These are phyloP conservation scores for Reticulitermes speratus DNA, from an alignment of 1,140 invertebrate species.

Conservation along the genomic window DNA sequence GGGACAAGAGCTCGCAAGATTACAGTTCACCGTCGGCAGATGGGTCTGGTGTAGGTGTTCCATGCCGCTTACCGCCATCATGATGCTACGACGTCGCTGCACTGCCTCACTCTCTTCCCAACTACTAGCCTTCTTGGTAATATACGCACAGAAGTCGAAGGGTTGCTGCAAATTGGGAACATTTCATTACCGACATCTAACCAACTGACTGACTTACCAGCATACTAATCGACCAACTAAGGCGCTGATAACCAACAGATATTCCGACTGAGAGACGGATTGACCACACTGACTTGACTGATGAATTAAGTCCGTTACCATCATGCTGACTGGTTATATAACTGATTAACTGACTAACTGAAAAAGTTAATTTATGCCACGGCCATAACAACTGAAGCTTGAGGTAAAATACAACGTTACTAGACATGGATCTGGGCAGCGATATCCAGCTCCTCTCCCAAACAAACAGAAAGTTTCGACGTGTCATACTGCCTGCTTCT, in stretches of 20 bases:
- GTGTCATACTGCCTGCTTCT: no score
- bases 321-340: not conserved
- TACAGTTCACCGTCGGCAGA: not conserved
- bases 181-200: not conserved
- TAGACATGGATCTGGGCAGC: no score
- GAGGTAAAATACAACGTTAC: no score
- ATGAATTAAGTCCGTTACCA: no score
- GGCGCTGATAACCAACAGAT: not conserved
- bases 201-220: not conserved
- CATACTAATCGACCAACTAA: not conserved
- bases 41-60: not conserved
- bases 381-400: no score
- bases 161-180: not conserved
- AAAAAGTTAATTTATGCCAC: not conserved
- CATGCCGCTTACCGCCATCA: constrained; percentile 21
- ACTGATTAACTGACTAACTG: not conserved
- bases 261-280: not conserved
- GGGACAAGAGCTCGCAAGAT: constrained; percentile 34
- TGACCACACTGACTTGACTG: not conserved
- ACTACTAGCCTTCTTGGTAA: constrained; percentile 38
- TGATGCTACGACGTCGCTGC: constrained; percentile 38
- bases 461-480: no score
- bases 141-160: not conserved
- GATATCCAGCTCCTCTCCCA: no score
- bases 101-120: constrained; percentile 39